Percentiles rank a stretch among this genome's conserved stretches.
Evolutionary conservation across 2,113 vertebrate genomes (phyloP).

Genomic region (Psilopsiagon aurifrons): DNA sequence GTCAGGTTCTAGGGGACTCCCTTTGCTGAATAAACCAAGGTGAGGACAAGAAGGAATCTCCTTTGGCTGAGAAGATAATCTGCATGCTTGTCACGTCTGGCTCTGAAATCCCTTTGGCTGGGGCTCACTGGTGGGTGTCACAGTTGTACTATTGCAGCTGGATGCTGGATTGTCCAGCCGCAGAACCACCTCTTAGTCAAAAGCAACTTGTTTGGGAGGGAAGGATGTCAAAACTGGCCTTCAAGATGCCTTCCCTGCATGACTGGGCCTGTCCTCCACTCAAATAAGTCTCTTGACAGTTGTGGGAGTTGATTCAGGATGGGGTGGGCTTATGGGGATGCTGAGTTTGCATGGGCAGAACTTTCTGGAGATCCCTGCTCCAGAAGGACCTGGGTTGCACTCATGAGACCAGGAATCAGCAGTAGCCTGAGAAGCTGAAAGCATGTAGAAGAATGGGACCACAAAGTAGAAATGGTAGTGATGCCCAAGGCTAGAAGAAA

Average conservation of each 20-base stretch:
- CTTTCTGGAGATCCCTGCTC: background rate
- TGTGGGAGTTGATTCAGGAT: background rate
- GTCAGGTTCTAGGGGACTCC: background rate
- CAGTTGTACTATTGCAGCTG: background rate
- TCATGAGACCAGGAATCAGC: background rate
- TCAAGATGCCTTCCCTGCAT: background rate
- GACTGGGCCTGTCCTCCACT: background rate
- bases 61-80: background rate
- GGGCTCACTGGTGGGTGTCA: background rate
- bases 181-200: background rate
- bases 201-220: rapidly evolving
- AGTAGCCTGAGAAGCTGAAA: background rate
- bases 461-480: background rate
- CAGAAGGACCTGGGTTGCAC: background rate
- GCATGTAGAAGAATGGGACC: background rate
- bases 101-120: background rate
- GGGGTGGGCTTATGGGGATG: background rate
- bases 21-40: background rate
- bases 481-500: background rate
- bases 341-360: background rate
- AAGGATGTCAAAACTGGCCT: background rate
- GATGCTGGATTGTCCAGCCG: background rate
- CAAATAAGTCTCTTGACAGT: background rate
- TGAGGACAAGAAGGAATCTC: background rate
- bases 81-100: background rate